These are phyloP conservation scores for Calameuta filiformis DNA, from an alignment of 2,888 invertebrate genomes.

Conservation along the genomic window DNA sequence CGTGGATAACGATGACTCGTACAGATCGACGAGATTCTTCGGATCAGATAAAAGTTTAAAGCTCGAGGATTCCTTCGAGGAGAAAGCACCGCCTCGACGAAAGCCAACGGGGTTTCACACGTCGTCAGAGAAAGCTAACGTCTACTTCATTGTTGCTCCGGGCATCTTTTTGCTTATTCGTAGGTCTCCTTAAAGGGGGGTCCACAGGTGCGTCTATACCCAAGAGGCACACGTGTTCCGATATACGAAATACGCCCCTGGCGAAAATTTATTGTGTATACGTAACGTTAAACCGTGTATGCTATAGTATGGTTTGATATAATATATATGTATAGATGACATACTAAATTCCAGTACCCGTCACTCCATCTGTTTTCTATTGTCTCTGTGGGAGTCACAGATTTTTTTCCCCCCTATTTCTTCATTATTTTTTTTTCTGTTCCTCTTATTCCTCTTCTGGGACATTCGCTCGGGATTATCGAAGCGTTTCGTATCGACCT, in stretches of 20 bases:
- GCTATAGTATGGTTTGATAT: background rate
- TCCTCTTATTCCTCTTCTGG: background rate
- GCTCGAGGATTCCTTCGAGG: background rate
- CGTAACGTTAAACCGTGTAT: background rate
- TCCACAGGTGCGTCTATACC: background rate
- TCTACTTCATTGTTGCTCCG: background rate
- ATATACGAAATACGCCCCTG: background rate
- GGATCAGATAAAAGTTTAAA: background rate
- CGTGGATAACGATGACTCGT: background rate
- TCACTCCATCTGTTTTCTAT: background rate
- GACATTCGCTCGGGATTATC: background rate
- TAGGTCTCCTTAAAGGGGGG: background rate
- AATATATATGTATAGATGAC: background rate
- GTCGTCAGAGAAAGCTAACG: background rate
- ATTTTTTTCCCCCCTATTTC: background rate
- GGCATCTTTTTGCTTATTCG: background rate
- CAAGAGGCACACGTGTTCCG: background rate
- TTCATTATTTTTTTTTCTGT: background rate
- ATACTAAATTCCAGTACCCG: background rate
- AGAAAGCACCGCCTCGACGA: background rate
- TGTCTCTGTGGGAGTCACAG: background rate
- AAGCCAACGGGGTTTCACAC: background rate
- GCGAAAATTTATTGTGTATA: background rate
- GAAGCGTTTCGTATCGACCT: background rate
- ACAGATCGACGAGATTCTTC: background rate